A percentile compares a stretch with the other conserved stretches of the same genome.
phyloP scores from a whole-genome alignment of 2,888 invertebrate genomes.

The Ormyrus nitidulus region DNA sequence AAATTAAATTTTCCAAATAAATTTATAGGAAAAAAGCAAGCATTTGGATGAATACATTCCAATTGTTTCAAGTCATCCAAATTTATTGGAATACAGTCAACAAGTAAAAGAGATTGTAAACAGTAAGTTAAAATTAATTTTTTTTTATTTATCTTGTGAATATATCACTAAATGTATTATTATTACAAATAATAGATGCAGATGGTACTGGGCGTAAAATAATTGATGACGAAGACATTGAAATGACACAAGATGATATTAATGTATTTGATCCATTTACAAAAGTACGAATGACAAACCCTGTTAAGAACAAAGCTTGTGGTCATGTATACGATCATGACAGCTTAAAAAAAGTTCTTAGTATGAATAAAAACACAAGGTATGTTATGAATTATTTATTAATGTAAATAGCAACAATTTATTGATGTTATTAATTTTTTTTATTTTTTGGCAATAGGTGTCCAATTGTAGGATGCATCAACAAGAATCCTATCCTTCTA shows the following conservation, averaged over 20 bases:
- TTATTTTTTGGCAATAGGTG: constrained; percentile 62
- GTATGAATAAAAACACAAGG: constrained; percentile 66
- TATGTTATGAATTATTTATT: constrained; percentile 48
- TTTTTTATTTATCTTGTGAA: not conserved
- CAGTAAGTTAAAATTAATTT: constrained; percentile 55
- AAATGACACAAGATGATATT: constrained; percentile 61
- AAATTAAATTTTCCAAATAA: not conserved
- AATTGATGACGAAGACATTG: constrained; percentile 63
- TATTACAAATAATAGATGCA: constrained; percentile 33
- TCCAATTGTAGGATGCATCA: constrained; percentile 69
- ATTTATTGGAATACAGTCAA: constrained; percentile 56
- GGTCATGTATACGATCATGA: constrained; percentile 70
- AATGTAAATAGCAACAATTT: constrained; percentile 1
- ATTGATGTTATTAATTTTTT: constrained; percentile 15
- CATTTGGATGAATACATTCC: constrained; percentile 54
- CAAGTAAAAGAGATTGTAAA: constrained; percentile 59
- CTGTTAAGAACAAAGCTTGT: constrained; percentile 69
- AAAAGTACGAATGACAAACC: constrained; percentile 69
- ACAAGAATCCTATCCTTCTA: constrained; percentile 61
- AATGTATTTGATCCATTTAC: constrained; percentile 71
- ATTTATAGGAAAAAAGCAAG: constrained; percentile 60
- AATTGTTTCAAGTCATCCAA: constrained; percentile 53
- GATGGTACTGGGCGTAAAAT: constrained; percentile 34
- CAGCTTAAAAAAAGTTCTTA: constrained; percentile 63
- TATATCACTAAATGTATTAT: not conserved